These are phyloP conservation scores for Mola mola DNA, from an alignment of 2,113 vertebrate genomes.

Conservation along the genomic window DNA sequence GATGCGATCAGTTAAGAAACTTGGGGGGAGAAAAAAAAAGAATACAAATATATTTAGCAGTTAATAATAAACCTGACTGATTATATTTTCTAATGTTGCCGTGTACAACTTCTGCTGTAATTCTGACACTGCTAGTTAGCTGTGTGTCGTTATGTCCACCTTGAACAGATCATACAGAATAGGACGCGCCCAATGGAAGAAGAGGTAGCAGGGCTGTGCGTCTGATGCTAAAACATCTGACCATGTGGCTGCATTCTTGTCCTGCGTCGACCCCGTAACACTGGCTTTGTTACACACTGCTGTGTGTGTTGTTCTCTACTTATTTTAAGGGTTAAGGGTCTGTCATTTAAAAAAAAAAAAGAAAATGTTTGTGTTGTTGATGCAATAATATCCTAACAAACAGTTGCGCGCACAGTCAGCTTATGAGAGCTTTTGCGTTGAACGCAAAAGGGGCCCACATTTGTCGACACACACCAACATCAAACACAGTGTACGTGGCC, in stretches of 20 bases:
- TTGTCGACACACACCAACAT: neutral
- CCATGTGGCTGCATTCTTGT: constrained; percentile 53
- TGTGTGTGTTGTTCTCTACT: constrained; percentile 43
- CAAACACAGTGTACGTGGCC: constrained; percentile 1
- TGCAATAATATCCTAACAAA: constrained; percentile 18
- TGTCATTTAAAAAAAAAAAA: neutral
- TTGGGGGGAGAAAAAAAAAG: too few relatives aligned
- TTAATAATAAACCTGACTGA: too few relatives aligned
- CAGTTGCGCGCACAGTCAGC: neutral
- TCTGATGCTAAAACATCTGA: constrained; percentile 57
- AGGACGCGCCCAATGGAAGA: constrained; percentile 74
- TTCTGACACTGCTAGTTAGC: constrained; percentile 36
- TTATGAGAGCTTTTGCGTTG: neutral
- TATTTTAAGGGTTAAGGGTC: constrained; percentile 9
- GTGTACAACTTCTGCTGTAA: constrained; percentile 9
- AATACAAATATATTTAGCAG: too few relatives aligned
- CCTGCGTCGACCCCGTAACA: too few relatives aligned
- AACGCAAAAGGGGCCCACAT: constrained; percentile 2
- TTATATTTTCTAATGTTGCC: too few relatives aligned
- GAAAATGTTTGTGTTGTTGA: constrained; percentile 4
- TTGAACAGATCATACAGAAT: constrained; percentile 87
- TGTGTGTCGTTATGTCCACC: constrained; percentile 72
- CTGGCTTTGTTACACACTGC: constrained; percentile 13
- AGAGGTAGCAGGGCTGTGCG: constrained; percentile 81
- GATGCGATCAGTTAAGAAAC: too few relatives aligned